Evolutionary conservation across 2,888 invertebrate genomes (phyloP).

Genomic region (Cetonia aurata): DNA sequence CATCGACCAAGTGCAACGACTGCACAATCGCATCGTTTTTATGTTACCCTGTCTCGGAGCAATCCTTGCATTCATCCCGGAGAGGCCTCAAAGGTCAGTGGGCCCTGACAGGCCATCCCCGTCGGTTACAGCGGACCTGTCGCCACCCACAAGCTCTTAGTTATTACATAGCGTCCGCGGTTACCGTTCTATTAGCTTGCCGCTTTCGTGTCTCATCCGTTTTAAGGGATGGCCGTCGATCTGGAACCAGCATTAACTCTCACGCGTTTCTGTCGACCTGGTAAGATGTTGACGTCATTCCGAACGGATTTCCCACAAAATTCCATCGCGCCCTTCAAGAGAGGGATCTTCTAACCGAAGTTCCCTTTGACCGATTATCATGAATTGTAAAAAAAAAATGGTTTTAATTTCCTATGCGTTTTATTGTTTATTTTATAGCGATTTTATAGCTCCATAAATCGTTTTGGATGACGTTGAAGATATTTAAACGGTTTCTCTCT

Average conservation of each 20-base stretch:
- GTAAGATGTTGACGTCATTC: slow-evolving; percentile 70
- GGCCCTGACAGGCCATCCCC: not conserved
- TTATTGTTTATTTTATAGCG: too few relatives aligned
- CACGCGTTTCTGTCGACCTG: slow-evolving; percentile 64
- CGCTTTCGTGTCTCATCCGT: not conserved
- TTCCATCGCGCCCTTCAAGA: not conserved
- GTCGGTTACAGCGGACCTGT: not conserved
- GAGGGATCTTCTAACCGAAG: too few relatives aligned
- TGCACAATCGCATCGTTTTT: slow-evolving; percentile 42
- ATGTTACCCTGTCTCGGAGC: slow-evolving; percentile 58
- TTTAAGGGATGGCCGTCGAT: slow-evolving; percentile 22
- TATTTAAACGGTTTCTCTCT: too few relatives aligned
- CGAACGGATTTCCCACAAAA: slow-evolving; percentile 46
- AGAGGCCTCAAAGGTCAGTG: slow-evolving; percentile 56
- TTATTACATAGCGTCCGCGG: not conserved
- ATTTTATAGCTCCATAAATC: too few relatives aligned
- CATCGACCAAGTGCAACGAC: too few relatives aligned
- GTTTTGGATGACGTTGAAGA: too few relatives aligned
- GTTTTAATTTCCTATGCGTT: too few relatives aligned
- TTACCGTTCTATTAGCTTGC: not conserved
- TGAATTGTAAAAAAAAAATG: not conserved
- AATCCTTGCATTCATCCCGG: slow-evolving; percentile 61
- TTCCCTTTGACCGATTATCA: too few relatives aligned
- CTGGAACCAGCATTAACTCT: not conserved
- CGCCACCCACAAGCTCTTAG: not conserved